phyloP scores from a whole-genome alignment of 2,888 invertebrate species.

The Habrosyne pyritoides region DNA sequence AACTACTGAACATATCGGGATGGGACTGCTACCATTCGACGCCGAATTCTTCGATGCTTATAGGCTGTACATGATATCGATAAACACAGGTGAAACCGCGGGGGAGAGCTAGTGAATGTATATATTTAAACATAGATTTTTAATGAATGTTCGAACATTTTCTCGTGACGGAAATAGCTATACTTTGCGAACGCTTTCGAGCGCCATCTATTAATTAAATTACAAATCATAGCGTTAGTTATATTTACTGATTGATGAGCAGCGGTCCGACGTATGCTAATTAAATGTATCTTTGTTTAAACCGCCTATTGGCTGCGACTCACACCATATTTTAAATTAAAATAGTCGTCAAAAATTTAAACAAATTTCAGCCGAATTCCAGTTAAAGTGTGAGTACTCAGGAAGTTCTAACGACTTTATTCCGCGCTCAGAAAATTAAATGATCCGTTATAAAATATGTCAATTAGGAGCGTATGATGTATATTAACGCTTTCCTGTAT shows the following conservation, averaged over 20 bases:
- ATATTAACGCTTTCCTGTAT: not conserved
- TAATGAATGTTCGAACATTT: too few relatives aligned
- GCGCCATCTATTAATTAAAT: not conserved
- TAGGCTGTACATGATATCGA: too few relatives aligned
- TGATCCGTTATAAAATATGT: not conserved
- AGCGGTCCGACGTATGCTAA: slow-evolving; percentile 17
- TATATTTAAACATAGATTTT: too few relatives aligned
- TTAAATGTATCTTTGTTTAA: slow-evolving; percentile 24
- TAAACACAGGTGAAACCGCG: too few relatives aligned
- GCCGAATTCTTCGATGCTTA: too few relatives aligned
- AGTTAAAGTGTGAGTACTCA: too few relatives aligned
- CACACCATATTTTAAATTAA: not conserved
- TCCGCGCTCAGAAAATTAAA: not conserved
- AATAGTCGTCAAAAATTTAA: not conserved
- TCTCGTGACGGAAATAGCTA: too few relatives aligned
- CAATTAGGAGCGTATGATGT: not conserved
- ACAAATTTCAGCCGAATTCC: not conserved
- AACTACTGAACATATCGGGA: too few relatives aligned
- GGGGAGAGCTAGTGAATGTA: too few relatives aligned
- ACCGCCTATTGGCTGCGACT: not conserved
- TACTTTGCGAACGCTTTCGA: too few relatives aligned
- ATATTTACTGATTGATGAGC: slow-evolving; percentile 25
- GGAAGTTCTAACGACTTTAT: not conserved
- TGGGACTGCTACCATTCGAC: too few relatives aligned
- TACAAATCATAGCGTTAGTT: slow-evolving; percentile 9